phyloP scores from a whole-genome alignment of 2,113 vertebrate genomes.

The Mesoclemmys tuberculata region DNA sequence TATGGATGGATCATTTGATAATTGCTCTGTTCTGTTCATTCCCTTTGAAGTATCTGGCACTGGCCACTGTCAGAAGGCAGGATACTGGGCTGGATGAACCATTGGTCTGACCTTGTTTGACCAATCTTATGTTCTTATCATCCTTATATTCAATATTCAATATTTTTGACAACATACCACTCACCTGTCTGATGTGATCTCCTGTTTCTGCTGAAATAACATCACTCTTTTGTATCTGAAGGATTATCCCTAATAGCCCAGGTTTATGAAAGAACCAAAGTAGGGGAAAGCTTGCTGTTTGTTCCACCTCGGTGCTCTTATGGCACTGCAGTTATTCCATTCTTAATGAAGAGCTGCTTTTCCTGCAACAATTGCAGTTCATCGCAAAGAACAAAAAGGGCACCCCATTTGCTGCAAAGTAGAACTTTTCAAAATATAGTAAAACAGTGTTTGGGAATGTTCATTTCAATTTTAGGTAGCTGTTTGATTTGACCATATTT shows the following conservation, averaged over 20 bases:
- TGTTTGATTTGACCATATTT: background rate
- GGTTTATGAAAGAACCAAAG: fast-evolving
- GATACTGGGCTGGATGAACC: background rate
- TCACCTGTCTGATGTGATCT: background rate
- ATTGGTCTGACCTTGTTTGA: background rate
- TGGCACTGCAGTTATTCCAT: fast-evolving
- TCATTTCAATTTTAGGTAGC: background rate
- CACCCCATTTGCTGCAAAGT: background rate
- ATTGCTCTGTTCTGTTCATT: background rate
- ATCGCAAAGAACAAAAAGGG: background rate
- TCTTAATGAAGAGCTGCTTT: background rate
- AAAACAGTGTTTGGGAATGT: background rate
- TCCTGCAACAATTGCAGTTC: background rate
- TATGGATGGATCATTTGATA: background rate
- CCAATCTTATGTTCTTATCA: background rate
- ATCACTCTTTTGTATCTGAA: background rate
- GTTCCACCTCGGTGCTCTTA: background rate
- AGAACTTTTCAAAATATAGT: fast-evolving
- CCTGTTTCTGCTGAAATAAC: background rate
- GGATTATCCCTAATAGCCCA: background rate
- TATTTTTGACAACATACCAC: background rate
- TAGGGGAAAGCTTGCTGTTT: fast-evolving
- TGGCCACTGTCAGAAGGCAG: background rate
- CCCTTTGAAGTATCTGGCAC: background rate
- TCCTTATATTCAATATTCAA: background rate